A percentile compares a stretch with the other conserved stretches of the same genome.
phyloP scores from a whole-genome alignment of 2,888 invertebrate species.

The Ischnus inquisitorius region DNA sequence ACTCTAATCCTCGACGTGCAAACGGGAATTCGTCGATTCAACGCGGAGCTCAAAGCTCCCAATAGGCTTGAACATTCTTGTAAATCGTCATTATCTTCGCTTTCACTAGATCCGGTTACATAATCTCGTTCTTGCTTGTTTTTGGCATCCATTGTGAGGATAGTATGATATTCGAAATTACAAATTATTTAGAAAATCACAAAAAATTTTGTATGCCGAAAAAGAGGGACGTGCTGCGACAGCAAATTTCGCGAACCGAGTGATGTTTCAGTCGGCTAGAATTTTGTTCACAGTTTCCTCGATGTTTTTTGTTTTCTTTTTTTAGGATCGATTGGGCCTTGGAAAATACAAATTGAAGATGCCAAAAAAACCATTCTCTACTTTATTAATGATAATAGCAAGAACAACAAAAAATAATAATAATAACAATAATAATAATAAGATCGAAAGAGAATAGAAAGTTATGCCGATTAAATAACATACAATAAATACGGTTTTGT shows the following conservation, averaged over 20 bases:
- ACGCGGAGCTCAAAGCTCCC: slow-evolving; percentile 17
- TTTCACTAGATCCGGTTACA: not conserved
- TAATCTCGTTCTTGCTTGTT: slow-evolving; percentile 3
- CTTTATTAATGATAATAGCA: not conserved
- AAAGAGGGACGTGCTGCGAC: not conserved
- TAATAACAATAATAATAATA: not conserved
- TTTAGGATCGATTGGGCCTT: not conserved
- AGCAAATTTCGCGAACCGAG: slow-evolving; percentile 5
- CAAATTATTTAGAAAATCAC: no score
- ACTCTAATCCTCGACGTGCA: slow-evolving; percentile 39
- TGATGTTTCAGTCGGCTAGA: not conserved
- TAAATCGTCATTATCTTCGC: slow-evolving; percentile 11
- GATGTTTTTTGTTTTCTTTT: not conserved
- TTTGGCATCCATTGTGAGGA: slow-evolving; percentile 6
- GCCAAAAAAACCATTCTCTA: not conserved
- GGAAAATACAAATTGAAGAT: not conserved
- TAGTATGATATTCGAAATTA: not conserved
- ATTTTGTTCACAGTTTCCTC: slow-evolving; percentile 1
- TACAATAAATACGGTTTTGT: not conserved
- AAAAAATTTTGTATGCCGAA: slow-evolving; percentile 17
- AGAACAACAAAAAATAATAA: not conserved
- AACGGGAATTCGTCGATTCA: not conserved
- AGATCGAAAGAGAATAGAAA: not conserved
- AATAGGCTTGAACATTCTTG: slow-evolving; percentile 6
- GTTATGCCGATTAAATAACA: not conserved